Percentiles rank a stretch among this genome's conserved stretches.
These are phyloP conservation scores for Ecliptopera silaceata DNA, from an alignment of 2,888 invertebrate genomes.

Conservation along the genomic window DNA sequence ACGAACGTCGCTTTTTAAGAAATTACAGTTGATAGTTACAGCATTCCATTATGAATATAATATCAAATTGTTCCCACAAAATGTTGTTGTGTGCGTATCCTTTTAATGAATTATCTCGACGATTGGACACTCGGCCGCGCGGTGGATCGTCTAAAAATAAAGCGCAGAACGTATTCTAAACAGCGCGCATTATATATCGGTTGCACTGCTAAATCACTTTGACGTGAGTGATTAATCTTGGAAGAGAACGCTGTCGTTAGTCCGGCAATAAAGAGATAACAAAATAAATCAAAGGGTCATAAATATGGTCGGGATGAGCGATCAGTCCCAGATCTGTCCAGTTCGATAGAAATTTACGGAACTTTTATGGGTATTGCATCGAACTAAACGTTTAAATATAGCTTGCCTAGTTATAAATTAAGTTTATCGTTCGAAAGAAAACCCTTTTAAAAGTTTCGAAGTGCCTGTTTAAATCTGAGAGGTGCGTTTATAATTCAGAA, in stretches of 20 bases:
- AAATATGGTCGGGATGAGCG: constrained; percentile 76
- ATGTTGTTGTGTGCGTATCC: constrained; percentile 39
- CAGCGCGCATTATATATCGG: constrained; percentile 79
- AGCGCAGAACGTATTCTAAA: constrained; percentile 70
- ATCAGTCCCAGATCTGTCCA: constrained; percentile 75
- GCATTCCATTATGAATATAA: constrained; percentile 42
- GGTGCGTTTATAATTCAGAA: constrained; percentile 47
- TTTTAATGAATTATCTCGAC: constrained; percentile 54
- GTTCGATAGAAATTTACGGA: constrained; percentile 71
- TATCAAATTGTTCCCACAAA: constrained; percentile 47
- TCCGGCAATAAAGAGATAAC: constrained; percentile 80
- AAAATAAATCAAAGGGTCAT: constrained; percentile 82
- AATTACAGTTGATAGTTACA: constrained; percentile 26
- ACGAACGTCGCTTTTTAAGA: background rate
- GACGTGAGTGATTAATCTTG: constrained; percentile 81
- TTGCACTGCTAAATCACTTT: constrained; percentile 81
- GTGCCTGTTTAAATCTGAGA: constrained; percentile 35
- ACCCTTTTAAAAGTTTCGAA: constrained; percentile 45
- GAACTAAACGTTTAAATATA: constrained; percentile 72
- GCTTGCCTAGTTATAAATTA: constrained; percentile 70
- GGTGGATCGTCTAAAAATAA: constrained; percentile 69
- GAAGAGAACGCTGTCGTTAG: constrained; percentile 81
- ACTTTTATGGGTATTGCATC: constrained; percentile 70
- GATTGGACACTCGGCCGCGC: constrained; percentile 67
- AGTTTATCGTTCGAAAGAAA: constrained; percentile 64